phyloP scores from a whole-genome alignment of 2,113 vertebrate genomes.

The Melospiza georgiana region DNA sequence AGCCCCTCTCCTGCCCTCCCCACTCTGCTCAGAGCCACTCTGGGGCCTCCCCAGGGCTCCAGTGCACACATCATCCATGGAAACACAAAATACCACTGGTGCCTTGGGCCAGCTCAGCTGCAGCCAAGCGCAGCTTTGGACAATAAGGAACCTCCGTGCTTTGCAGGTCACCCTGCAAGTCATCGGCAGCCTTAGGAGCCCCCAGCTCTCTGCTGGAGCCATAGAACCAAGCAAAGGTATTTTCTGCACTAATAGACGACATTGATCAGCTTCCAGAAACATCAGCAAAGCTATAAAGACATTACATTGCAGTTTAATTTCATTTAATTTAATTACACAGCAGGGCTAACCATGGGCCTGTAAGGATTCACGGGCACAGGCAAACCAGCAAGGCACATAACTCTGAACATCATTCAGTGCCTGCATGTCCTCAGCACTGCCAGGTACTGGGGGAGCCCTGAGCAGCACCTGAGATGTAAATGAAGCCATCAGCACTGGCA shows the following conservation, averaged over 20 bases:
- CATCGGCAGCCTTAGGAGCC: neutral
- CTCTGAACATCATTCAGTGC: neutral
- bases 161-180: neutral
- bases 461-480: neutral
- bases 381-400: fast-evolving
- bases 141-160: neutral
- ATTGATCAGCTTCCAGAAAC: neutral
- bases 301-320: neutral
- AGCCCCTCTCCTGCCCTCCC: neutral
- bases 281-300: neutral
- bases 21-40: neutral
- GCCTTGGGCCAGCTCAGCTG: neutral
- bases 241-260: neutral
- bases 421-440: neutral
- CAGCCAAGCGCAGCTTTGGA: fast-evolving
- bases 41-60: neutral
- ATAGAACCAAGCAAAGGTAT: neutral
- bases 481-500: neutral
- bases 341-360: neutral
- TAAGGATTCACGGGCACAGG: neutral
- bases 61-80: fast-evolving
- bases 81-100: neutral
- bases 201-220: neutral
- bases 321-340: neutral
- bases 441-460: neutral